These are phyloP conservation scores for Gymnocephalus cernua DNA, from an alignment of 2,113 vertebrate species.

Conservation along the genomic window DNA sequence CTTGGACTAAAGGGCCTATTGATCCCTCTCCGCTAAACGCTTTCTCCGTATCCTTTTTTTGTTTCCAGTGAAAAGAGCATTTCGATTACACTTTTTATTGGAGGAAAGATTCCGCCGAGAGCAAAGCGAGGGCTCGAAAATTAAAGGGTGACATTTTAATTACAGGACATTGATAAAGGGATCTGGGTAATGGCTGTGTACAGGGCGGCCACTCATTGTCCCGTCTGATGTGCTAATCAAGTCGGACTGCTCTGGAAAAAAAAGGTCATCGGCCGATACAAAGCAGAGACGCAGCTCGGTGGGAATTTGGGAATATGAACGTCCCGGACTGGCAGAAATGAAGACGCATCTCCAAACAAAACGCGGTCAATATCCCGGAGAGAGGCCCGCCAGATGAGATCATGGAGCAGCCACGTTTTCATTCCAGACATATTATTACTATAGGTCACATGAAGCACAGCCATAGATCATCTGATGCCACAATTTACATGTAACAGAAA, in stretches of 20 bases:
- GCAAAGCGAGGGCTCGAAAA: constrained; percentile 87
- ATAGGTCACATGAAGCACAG: constrained; percentile 68
- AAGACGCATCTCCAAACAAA: constrained; percentile 82
- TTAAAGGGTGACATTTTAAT: constrained; percentile 97
- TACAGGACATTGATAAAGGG: constrained; percentile 94
- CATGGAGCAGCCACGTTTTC: constrained; percentile 58
- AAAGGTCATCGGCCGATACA: constrained; percentile 72
- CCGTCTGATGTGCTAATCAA: constrained; percentile 80
- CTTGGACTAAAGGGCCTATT: constrained; percentile 84
- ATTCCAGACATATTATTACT: constrained; percentile 67
- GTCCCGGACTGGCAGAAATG: constrained; percentile 61
- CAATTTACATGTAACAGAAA: constrained; percentile 49
- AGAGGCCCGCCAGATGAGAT: constrained; percentile 68
- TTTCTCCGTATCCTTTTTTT: constrained; percentile 80
- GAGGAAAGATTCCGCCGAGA: constrained; percentile 89
- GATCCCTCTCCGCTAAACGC: constrained; percentile 83
- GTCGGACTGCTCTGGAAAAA: constrained; percentile 67
- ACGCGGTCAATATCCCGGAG: constrained; percentile 77
- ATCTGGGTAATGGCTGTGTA: constrained; percentile 82
- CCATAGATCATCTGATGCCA: constrained; percentile 67
- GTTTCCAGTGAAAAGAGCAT: constrained; percentile 85
- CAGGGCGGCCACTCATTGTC: constrained; percentile 76
- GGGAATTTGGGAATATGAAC: constrained; percentile 71
- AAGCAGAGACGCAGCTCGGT: constrained; percentile 50
- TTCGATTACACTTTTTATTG: constrained; percentile 93